Evolutionary conservation across 2,113 vertebrate species (phyloP).

Genomic region (Macrotis lagotis): DNA sequence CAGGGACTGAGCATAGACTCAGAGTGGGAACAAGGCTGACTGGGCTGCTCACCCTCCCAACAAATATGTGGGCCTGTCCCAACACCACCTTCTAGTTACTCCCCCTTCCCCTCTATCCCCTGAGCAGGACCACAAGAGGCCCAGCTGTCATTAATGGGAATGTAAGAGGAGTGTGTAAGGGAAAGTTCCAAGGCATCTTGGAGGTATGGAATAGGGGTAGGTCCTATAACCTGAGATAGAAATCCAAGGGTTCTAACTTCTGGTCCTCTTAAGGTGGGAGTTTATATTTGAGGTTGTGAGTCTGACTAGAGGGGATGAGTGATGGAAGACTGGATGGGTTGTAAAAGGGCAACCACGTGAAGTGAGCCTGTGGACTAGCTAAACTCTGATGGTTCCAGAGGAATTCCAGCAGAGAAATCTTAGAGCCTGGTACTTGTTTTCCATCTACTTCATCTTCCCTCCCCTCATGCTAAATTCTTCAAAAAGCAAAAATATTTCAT

Average conservation of each 20-base stretch:
- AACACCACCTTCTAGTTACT: constrained; percentile 47
- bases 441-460: not conserved
- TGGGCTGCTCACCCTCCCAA: constrained; percentile 81
- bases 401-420: not conserved
- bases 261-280: not conserved
- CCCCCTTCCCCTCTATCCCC: not conserved
- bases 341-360: not conserved
- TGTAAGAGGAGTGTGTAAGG: not conserved
- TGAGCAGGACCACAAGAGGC: constrained; percentile 8
- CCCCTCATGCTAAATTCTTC: not conserved
- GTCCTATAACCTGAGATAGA: not conserved
- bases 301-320: not conserved
- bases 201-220: not conserved
- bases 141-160: constrained; percentile 19
- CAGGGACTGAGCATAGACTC: constrained; percentile 30
- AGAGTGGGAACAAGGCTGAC: constrained; percentile 57
- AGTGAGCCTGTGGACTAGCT: not conserved
- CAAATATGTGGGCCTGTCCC: constrained; percentile 74
- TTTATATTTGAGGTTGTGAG: constrained; percentile 14
- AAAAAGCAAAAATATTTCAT: not conserved
- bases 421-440: not conserved
- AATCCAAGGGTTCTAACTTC: not conserved
- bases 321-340: not conserved
- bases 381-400: not conserved
- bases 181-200: not conserved